phyloP scores from a whole-genome alignment of 2,888 invertebrate species.

The Podotricha telesiphe region DNA sequence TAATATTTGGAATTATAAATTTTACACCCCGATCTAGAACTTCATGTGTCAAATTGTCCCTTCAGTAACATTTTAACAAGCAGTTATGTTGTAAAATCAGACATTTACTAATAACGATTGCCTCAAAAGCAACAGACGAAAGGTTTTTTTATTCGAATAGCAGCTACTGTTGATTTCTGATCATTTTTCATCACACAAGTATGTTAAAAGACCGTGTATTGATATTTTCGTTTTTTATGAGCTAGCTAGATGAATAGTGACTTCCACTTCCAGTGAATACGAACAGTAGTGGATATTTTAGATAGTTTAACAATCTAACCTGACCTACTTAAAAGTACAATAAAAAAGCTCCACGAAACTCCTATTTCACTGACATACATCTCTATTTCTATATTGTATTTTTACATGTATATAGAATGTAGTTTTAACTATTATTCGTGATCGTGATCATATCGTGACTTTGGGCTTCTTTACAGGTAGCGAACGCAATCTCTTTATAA shows the following conservation, averaged over 20 bases:
- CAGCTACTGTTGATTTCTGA: background rate
- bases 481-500: no score
- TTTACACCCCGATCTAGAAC: no score
- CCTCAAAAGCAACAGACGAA: background rate
- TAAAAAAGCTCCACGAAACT: background rate
- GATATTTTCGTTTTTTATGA: slow-evolving; percentile 8
- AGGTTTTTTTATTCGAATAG: background rate
- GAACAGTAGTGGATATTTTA: slow-evolving; percentile 4
- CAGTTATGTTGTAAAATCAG: background rate
- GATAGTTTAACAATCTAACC: background rate
- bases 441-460: no score
- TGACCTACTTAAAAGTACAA: slow-evolving; percentile 14
- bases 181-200: background rate
- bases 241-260: background rate
- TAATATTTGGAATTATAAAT: no score
- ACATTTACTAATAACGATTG: background rate
- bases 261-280: background rate
- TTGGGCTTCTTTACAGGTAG: no score
- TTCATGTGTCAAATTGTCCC: no score
- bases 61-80: background rate
- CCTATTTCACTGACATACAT: no score
- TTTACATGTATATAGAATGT: no score
- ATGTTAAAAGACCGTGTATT: background rate
- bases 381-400: no score
- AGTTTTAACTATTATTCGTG: no score